Evolutionary conservation across 2,888 invertebrate species (phyloP), one percentile per base, ranked within the genome.

Genomic region (Caenorhabditis afra): DNA sequence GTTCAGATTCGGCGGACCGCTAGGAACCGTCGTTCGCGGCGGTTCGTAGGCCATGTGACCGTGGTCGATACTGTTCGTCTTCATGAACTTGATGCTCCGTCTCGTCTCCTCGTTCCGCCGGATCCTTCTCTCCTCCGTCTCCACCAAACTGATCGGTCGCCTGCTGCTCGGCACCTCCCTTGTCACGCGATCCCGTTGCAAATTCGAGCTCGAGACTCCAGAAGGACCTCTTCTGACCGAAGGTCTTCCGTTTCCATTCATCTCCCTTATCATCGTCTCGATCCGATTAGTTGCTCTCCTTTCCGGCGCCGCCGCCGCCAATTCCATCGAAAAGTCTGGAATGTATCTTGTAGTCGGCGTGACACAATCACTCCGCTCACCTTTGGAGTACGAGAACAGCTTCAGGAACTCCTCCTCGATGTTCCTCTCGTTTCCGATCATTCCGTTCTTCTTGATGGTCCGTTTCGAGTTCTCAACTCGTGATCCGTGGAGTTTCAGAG

Each of bases 401-500:
- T 84, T 79, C 22, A 89, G 74, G 68, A 89, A 89, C 58, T 89
- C 89, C 22, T 84, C 80, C 71, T 89, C 89, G 49, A 88, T 85
- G 37, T 79, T 83, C 45, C 87, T 66, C 11, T 87, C 86, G 49
- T 79, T 81, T 16, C 45, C 68, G 22, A 79, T 73, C 12, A 76
- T 45, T 11, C 52, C 22, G 59, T 85, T 87, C 67, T 81, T 83
- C 23, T 75, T 70, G 18, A 52, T 37, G 5, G 53, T 66, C 22
- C 85, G 50, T 29, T 83, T 70, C 14, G 83, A 80, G 22, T 87
- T 85, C 49, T 85, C 85, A 1, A 88, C 73, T 8, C 86, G 70
- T 5, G 83, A 77, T 10, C 85, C 88, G 59, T 88, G 88, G 47
- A 90, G 74, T 77, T 89, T 87, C 66, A 90, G 83, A 5, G 90